These are phyloP conservation scores for Hartigia nigra DNA, from an alignment of 2,888 invertebrate species.

Conservation along the genomic window DNA sequence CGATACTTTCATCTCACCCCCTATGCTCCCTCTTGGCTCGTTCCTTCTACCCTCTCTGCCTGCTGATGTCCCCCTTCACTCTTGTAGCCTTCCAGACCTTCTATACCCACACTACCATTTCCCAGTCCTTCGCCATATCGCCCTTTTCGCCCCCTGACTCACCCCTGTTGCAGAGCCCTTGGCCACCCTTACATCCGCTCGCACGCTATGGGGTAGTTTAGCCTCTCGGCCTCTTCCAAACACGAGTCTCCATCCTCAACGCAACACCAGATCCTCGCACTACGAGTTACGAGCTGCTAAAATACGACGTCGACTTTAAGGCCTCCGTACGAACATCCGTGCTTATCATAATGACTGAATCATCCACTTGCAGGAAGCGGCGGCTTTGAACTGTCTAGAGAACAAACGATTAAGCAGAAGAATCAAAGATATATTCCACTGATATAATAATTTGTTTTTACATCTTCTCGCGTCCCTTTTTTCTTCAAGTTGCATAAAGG, in stretches of 20 bases:
- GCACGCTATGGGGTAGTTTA: constrained; percentile 61
- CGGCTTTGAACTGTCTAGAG: background rate
- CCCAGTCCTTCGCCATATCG: constrained; percentile 26
- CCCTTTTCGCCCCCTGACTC: constrained; percentile 20
- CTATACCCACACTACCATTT: constrained; percentile 31
- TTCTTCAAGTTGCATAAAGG: background rate
- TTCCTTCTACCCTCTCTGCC: constrained; percentile 34
- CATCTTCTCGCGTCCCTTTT: background rate
- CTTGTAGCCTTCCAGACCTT: background rate
- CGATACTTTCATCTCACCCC: constrained; percentile 62
- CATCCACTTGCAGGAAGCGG: background rate
- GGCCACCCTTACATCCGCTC: constrained; percentile 57
- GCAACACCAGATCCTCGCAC: constrained; percentile 23
- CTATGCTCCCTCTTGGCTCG: constrained; percentile 31
- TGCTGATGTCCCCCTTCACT: constrained; percentile 33
- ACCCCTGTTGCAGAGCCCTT: constrained; percentile 37
- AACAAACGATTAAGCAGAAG: background rate
- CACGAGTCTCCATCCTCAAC: constrained; percentile 31
- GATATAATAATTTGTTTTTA: background rate
- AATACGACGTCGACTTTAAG: constrained; percentile 4
- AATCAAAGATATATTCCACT: background rate
- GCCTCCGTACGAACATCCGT: background rate
- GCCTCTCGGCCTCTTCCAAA: constrained; percentile 46
- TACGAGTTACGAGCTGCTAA: background rate
- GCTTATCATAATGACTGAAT: background rate